Conservation (phyloP, 2,888 invertebrate genomes). For the Sisyra nigra region DNA sequence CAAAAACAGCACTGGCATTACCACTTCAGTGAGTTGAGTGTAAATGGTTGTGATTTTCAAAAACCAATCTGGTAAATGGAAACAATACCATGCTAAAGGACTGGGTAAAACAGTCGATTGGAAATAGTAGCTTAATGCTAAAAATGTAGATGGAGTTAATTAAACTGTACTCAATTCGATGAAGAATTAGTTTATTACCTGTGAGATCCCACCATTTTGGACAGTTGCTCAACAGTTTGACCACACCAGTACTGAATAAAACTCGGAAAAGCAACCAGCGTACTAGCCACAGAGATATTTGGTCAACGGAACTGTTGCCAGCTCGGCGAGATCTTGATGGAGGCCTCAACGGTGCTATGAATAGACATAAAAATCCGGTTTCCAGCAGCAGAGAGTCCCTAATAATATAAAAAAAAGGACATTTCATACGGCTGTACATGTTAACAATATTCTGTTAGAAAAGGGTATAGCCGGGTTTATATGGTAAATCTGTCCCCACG, state of each 20-base stretch:
- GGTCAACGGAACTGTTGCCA: constrained; percentile 27
- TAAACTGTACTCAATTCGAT: background rate
- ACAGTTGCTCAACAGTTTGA: constrained; percentile 53
- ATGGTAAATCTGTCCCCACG: no score
- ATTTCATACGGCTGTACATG: no score
- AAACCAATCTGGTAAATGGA: constrained; percentile 51
- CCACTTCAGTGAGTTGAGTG: constrained; percentile 45
- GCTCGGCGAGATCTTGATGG: constrained; percentile 18
- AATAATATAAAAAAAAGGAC: constrained; percentile 12
- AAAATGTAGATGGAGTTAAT: constrained; percentile 14
- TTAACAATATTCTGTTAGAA: background rate
- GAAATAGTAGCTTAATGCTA: constrained; percentile 49
- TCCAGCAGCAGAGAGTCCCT: constrained; percentile 63
- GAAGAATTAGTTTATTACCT: constrained; percentile 30
- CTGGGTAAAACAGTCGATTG: constrained; percentile 62
- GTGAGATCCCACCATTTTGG: constrained; percentile 65
- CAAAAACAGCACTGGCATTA: constrained; percentile 55
- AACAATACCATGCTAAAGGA: constrained; percentile 52
- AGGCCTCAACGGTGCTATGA: constrained; percentile 47
- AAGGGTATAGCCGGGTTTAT: no score
- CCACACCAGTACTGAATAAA: constrained; percentile 52
- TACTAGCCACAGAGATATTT: constrained; percentile 46
- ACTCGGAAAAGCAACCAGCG: constrained; percentile 58
- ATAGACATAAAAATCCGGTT: constrained; percentile 48
- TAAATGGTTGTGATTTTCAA: constrained; percentile 41